Base-by-base conservation (phyloP, 2,888 invertebrate genomes). In the Micropterix aruncella region DNA sequence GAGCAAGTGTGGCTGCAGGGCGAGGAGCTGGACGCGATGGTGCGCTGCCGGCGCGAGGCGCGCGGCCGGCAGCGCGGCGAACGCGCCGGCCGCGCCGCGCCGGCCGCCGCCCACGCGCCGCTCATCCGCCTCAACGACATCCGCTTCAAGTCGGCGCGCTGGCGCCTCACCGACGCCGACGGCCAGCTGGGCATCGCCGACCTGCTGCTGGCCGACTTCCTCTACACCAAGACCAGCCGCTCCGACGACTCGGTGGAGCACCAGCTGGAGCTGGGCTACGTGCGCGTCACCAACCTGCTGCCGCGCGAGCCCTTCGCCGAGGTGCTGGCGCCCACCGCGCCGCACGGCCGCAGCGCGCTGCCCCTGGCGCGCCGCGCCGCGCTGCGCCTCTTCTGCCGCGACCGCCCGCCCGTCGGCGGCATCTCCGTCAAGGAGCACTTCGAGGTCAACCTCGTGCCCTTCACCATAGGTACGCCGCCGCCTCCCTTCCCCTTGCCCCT, bases 361-460 rank as follows among this genome's bases (percentile, higher is more conserved):
- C 93, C 93, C 0, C 83, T 94, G 18, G 93, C 94, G 47, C 79
- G 92, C 37, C 90, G 91, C 65, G 81, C 93, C 57, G 91, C 95
- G 16, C 66, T 99, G 50, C 77, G 97, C 50, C 87, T 99, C 40
- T 92, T 95, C 65, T 96, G 97, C 54, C 77, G 95, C 47, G 97
- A 97, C 66, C 85, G 89, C 52, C 91, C 93, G 40, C 95, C 94
- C 0, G 97, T 97, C 3, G 96, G 95, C n/a, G 99, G 99, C 2
- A 99, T 99, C 53, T 89, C 94, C 0, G 93, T 99, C 12, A 99
- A 97, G 62, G 97, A 99, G 60, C 95, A 96, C 66, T 95, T 99
- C 62, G 99, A 99, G 70, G 93, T 97, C 51, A 96, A 96, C 66
- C 86, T 97, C 38, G 91, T 93, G 12, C 96, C 97, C 5, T 78